Evolutionary conservation across 92 coral and sea anemone species (phyloP), one percentile per base, ranked within the genome.

Genomic region (Porites evermanni): DNA sequence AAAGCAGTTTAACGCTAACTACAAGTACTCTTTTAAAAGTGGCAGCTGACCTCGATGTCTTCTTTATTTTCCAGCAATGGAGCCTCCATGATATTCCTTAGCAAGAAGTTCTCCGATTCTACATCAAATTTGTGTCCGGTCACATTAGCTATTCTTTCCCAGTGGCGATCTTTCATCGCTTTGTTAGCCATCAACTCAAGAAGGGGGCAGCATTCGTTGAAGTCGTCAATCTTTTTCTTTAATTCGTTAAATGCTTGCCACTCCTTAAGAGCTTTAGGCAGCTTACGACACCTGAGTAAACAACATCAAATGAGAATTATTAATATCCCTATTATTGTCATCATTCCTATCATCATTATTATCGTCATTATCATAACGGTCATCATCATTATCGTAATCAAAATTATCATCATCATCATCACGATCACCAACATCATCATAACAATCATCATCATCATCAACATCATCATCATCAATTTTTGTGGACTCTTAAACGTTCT

Each of bases 11-110:
- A 38, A 3, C 47, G 47, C 47, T 38, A 38, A 38, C 47, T 38
- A 38, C 13, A 56, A 56, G 0, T 1, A 10, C 16, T 52, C 5
- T 12, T 18, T 44, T 60, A 18, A 20, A 12, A 58, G 44, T 77
- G 51, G n/a, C 12, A 21, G 12, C 88, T 56, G n/a, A 94, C 98
- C 96, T 94, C 98, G n/a, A 94, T 94, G 80, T 94, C 98, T 79
- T 94, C 98, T 76, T 94, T 94, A 82, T 90, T 75, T 69, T 90
- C 91, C 16, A 94, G 81, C 51, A 94, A 83, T 7, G 98, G 98
- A 11, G 98, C 98, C 87, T 94, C 98, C 98, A 94, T 94, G 79
- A 94, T 94, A 77, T 94, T 94, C 67, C 98, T 88, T 12, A 94
- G 92, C 60, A 88, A 88, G 64, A 94, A 93, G 93, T 94, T 94